Evolutionary conservation across 2,888 invertebrate species (phyloP), one percentile per base, ranked within the genome.

Genomic region (Yponomeuta evonymella): DNA sequence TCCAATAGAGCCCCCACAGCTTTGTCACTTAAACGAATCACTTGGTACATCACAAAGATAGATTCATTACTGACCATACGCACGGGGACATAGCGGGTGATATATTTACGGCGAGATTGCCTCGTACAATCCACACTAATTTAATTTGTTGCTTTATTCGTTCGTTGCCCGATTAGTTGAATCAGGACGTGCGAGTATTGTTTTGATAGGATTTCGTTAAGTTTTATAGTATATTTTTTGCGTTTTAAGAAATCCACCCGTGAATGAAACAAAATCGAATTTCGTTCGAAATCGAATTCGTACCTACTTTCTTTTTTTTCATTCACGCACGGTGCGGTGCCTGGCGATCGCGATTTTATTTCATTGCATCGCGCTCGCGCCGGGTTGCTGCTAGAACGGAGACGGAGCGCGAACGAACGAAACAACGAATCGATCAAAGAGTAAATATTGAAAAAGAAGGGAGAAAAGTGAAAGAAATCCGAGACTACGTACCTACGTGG

Each of bases 1-100:
- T 82, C 83, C 83, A 85, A 85, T 84, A 84, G 86, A 88, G 85
- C 83, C 83, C 81, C 86, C 88, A 82, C 83, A 82, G 88, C 88
- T 89, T 90, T 89, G 88, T 89, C 90, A 90, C 90, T 86, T 87
- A 87, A 85, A 85, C 85, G 83, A 83, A 82, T 81, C 83, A 83
- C 88, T 85, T 86, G 80, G 85, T 84, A 83, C 84, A 86, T 87
- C 82, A 86, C 87, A 87, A 81, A 80, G 82, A 79, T 84, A 84
- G 81, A 83, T 83, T 79, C 74, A 75, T 83, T 82, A 83, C 82
- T 83, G 85, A 86, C 81, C 85, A 83, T 82, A 83, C 80, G 81
- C 85, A 86, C 85, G 82, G 81, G 81, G 82, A 86, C 90, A 90
- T 90, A 81, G 82, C 85, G 76, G 63, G 68, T 48, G 62, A 73